phyloP scores from a whole-genome alignment of 2,113 vertebrate species.

The Myotis davidii region DNA sequence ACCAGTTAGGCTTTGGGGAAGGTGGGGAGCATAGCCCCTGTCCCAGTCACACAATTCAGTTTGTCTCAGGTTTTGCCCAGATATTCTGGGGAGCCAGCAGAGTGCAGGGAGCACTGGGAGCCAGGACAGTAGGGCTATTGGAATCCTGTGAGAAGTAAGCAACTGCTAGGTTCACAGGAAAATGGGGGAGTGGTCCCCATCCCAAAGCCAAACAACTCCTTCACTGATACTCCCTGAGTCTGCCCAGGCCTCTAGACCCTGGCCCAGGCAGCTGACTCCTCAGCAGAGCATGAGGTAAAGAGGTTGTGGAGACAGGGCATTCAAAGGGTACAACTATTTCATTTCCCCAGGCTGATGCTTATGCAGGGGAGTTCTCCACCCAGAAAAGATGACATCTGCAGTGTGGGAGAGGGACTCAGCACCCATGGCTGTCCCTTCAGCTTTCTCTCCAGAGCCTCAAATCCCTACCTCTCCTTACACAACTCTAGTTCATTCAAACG shows the following conservation, averaged over 20 bases:
- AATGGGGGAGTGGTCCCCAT: not conserved
- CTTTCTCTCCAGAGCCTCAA: not conserved
- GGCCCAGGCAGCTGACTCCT: not conserved
- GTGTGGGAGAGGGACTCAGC: not conserved
- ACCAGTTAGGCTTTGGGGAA: not conserved
- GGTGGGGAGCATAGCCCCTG: not conserved
- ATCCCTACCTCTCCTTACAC: not conserved
- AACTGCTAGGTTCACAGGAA: not conserved
- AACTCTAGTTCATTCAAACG: not conserved
- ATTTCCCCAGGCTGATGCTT: not conserved
- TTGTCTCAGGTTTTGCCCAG: not conserved
- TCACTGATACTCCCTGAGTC: not conserved
- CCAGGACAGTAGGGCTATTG: not conserved
- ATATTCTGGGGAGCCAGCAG: not conserved
- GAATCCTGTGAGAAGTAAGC: not conserved
- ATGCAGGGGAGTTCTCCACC: not conserved
- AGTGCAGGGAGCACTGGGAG: not conserved
- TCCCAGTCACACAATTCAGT: not conserved
- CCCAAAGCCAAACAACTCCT: not conserved
- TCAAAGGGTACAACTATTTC: not conserved
- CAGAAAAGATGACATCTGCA: not conserved
- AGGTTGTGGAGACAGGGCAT: not conserved
- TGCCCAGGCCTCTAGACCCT: not conserved
- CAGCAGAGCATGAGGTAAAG: not conserved
- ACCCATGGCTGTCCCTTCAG: no score